These are phyloP conservation scores for Netelia melanura DNA, from an alignment of 2,888 invertebrate genomes.

Conservation along the genomic window DNA sequence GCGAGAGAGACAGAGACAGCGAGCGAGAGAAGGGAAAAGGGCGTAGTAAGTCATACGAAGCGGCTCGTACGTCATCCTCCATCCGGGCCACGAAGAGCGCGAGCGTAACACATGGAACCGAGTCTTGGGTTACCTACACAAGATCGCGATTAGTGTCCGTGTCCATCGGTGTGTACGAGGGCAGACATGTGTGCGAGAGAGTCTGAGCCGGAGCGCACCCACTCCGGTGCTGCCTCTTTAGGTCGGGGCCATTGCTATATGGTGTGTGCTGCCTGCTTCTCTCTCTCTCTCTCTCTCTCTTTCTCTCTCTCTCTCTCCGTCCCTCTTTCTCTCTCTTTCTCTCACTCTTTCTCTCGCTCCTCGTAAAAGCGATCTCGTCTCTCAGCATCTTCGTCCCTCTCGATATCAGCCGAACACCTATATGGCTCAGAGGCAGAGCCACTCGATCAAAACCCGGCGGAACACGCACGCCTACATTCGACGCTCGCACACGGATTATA, in stretches of 20 bases:
- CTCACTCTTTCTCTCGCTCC: constrained; percentile 67
- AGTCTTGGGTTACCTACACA: constrained; percentile 65
- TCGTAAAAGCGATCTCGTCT: constrained; percentile 31
- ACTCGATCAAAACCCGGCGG: constrained; percentile 78
- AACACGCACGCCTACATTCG: constrained; percentile 79
- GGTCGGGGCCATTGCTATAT: constrained; percentile 73
- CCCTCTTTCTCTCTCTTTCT: constrained; percentile 58
- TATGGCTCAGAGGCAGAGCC: constrained; percentile 72
- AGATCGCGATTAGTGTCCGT: constrained; percentile 21
- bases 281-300: constrained; percentile 65
- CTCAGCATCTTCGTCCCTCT: constrained; percentile 41
- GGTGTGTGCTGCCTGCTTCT: constrained; percentile 71
- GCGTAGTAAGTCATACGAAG: constrained; percentile 84
- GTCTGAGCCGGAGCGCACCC: constrained; percentile 75
- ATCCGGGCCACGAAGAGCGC: constrained; percentile 80
- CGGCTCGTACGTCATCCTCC: constrained; percentile 83
- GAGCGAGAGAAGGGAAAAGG: constrained; percentile 82
- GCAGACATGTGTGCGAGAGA: constrained; percentile 71
- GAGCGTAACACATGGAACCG: constrained; percentile 80
- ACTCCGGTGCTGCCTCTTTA: constrained; percentile 80
- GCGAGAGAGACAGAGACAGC: not conserved
- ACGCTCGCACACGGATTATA: constrained; percentile 66
- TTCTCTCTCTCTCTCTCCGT: constrained; percentile 68
- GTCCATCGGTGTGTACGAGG: constrained; percentile 35
- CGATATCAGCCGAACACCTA: constrained; percentile 61